Base-by-base conservation (phyloP, 2,113 vertebrate species). In the Laterallus jamaicensis region DNA sequence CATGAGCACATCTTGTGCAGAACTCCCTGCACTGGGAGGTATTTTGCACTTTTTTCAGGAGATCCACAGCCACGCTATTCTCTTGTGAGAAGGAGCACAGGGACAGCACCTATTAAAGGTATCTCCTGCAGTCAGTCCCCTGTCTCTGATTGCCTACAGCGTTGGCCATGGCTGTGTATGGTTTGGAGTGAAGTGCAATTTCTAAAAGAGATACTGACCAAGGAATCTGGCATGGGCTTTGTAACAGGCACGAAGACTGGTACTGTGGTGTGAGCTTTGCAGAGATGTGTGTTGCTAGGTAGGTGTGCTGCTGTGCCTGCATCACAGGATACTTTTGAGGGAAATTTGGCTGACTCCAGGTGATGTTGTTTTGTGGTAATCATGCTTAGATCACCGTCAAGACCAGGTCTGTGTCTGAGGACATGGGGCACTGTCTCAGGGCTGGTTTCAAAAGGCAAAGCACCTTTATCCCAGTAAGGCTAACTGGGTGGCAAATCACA, bases 131-230 rank as follows among this genome's bases (percentile, higher is more conserved):
- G 3, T 32, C 5, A 91, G 3, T 29, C 21, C 14, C 12, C 35
- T 68, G 5, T 40, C 39, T 60, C 56, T 76, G 37, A 3, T 40
- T 76, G 17, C 39, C 19, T n/a, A 16, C 35, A 54, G 58, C 22
- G 60, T 82, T 73, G 26, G 39, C 24, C 18, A 28, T 4, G 25
- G 15, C 1, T 40, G 16, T 37, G 50, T 59, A 7, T 0, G 0
- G 11, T 64, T 88, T 59, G 47, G 70, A 90, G 39, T 2, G 12
- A 82, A 83, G 24, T 25, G 11, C 6, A 21, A 4, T 75, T 90
- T 78, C 37, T 58, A n/a, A 55, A 84, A 35, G 16, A 32, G n/a
- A 17, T 40, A 7, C 49, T 76, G 19, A 40, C 8, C 24, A n/a
- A 73, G 49, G 49, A 84, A 71, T 20, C 42, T 60, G 60, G 47